Conservation (phyloP, 1,140 invertebrate species). For the Belonocnema kinseyi region DNA sequence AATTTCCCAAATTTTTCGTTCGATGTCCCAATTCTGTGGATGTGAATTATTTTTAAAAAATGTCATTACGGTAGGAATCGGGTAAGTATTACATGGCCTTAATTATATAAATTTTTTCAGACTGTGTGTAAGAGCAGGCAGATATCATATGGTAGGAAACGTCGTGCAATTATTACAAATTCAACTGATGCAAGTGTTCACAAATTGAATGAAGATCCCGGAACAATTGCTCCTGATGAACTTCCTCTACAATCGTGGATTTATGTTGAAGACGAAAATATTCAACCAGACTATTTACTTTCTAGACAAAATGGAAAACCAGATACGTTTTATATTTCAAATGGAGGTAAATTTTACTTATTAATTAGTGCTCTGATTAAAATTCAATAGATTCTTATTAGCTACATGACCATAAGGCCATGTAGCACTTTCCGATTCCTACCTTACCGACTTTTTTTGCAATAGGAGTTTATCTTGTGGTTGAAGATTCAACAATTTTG, state of each 20-base stretch:
- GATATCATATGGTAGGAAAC: slow-evolving; percentile 64
- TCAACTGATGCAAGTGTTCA: slow-evolving; percentile 31
- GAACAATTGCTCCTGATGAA: slow-evolving; percentile 55
- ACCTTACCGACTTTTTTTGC: too few relatives aligned
- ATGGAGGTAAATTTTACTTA: slow-evolving; percentile 53
- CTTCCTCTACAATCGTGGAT: slow-evolving; percentile 69
- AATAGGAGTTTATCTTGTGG: too few relatives aligned
- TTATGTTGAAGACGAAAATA: slow-evolving; percentile 64
- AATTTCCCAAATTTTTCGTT: too few relatives aligned
- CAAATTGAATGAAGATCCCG: slow-evolving; percentile 22
- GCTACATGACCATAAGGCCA: too few relatives aligned
- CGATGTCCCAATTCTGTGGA: too few relatives aligned
- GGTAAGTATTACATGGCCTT: too few relatives aligned
- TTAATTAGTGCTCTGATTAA: neutral
- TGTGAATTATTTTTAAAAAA: too few relatives aligned
- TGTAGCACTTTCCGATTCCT: too few relatives aligned
- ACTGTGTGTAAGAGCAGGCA: slow-evolving; percentile 59
- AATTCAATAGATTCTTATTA: too few relatives aligned
- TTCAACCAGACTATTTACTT: slow-evolving; percentile 56
- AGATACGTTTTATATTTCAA: slow-evolving; percentile 63
- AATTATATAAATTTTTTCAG: slow-evolving; percentile 47
- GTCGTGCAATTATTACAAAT: slow-evolving; percentile 46
- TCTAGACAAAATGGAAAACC: slow-evolving; percentile 52
- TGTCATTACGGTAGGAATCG: too few relatives aligned
- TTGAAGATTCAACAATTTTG: too few relatives aligned